Evolutionary conservation across 2,888 invertebrate genomes (phyloP).

Genomic region (Ephialtes manifestator): DNA sequence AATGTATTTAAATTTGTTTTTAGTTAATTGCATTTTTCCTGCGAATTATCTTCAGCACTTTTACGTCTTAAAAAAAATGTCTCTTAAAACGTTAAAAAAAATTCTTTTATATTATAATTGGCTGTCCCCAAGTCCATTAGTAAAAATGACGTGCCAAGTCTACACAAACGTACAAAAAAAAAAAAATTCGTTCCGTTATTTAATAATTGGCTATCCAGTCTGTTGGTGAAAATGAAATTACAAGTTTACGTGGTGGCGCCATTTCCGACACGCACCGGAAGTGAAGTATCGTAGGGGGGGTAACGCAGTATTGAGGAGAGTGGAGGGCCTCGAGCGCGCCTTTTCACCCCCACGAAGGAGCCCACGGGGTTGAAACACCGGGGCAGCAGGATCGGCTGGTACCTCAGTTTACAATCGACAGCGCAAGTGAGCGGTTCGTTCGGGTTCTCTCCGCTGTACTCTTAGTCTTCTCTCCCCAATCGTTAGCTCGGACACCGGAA

Average conservation of each 20-base stretch:
- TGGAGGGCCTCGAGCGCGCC: conserved; percentile 20
- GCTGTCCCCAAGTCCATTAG: too few species aligned
- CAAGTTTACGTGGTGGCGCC: conserved; percentile 20
- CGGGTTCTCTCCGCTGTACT: conserved; percentile 16
- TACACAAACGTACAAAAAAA: background rate
- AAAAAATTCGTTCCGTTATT: background rate
- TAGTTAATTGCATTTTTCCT: too few species aligned
- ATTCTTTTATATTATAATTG: too few species aligned
- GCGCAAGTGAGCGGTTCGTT: conserved; percentile 54
- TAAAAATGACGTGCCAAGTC: too few species aligned
- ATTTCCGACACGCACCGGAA: conserved; percentile 45
- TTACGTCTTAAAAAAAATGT: too few species aligned
- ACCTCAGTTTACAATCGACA: conserved; percentile 65
- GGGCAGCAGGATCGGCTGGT: conserved; percentile 40
- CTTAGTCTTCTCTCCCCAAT: conserved; percentile 19
- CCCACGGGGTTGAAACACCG: conserved; percentile 65
- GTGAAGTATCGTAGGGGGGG: conserved; percentile 12
- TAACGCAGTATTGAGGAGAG: conserved; percentile 10
- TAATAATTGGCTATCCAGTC: conserved; percentile 8
- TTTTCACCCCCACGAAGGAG: conserved; percentile 66
- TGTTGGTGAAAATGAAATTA: conserved; percentile 22
- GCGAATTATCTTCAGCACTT: too few species aligned
- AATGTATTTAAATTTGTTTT: too few species aligned
- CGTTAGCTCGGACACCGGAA: conserved; percentile 52
- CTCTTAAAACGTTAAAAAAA: too few species aligned